Base-by-base conservation (phyloP, 2,888 invertebrate genomes). In the Yponomeuta sedellus region DNA sequence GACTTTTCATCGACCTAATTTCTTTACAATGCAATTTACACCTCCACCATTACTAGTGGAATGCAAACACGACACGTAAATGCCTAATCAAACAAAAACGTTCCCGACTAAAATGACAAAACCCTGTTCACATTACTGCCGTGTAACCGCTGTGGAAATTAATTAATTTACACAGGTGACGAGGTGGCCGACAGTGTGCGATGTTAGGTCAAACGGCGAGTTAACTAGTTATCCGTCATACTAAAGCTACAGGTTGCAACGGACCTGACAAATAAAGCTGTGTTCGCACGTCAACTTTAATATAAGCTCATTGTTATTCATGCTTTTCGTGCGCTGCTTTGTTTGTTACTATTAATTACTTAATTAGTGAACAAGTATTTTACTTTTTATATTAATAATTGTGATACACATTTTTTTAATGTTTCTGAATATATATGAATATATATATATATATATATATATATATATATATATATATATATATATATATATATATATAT, bases 111-210 rank as follows among this genome's bases (percentile, higher is more conserved):
- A 52, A 52, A 52, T 16, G 44, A 52, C 44, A 12, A 16, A 52
- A 4, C 16, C 16, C 16, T 52, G 16, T 16, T 52, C 16, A 52
- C 44, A 52, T 52, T 52, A 52, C 16, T 52, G 12, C 16, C 44
- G 5, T 52, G 44, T 16, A 12, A 16, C 44, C 44, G 44, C 44
- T 52, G 44, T 34, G 34, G 8, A 59, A 59, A 59, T 22, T 25
- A 22, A 59, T 12, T 59, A 12, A 59, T 10, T 59, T 59, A 22
- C 59, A 19, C 22, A 59, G 25, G 25, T 25, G 25, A 59, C 59
- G 22, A 59, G 20, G 59, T 59, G 25, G 59, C 59, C 57, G n/a
- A n/a, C 57, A 19, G 57, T 57, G 57, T 25, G 25, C 20, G 59
- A 20, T 3, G 20, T 59, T 59, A 59, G 59, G 59, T 59, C 59